Percentiles rank a stretch among this genome's conserved stretches.
phyloP scores from a whole-genome alignment of 2,888 invertebrate species.

The Apamea anceps region DNA sequence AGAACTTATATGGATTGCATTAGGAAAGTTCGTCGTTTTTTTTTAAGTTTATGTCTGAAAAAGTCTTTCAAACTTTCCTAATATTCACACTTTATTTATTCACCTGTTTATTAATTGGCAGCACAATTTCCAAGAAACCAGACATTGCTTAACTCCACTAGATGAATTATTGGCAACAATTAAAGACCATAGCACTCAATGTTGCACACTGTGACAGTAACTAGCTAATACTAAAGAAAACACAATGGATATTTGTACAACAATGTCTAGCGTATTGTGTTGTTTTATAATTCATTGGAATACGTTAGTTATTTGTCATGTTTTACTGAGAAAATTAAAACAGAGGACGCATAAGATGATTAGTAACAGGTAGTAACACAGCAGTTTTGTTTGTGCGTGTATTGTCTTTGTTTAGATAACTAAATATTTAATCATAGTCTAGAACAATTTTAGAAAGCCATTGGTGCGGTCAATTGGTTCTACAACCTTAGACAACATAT shows the following conservation, averaged over 20 bases:
- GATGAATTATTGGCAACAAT: neutral
- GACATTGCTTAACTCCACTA: slow-evolving; percentile 8
- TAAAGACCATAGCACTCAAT: slow-evolving; percentile 17
- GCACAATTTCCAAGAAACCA: neutral
- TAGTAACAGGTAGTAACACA: neutral
- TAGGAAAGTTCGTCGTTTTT: neutral
- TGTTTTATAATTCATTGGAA: slow-evolving; percentile 22
- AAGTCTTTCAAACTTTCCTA: too few relatives aligned
- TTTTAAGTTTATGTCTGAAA: too few relatives aligned
- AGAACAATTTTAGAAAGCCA: too few relatives aligned
- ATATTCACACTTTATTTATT: neutral
- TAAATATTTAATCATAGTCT: too few relatives aligned
- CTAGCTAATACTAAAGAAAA: slow-evolving; percentile 1
- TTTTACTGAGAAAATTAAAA: slow-evolving; percentile 34
- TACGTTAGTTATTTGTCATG: slow-evolving; percentile 32
- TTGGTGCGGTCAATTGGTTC: too few relatives aligned
- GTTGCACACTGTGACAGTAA: neutral
- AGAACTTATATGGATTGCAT: neutral
- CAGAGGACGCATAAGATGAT: slow-evolving; percentile 6
- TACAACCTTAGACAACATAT: too few relatives aligned
- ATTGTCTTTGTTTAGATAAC: neutral
- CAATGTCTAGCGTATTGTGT: slow-evolving; percentile 18
- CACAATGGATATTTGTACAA: slow-evolving; percentile 36
- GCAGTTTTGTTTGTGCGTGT: neutral
- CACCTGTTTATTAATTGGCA: slow-evolving; percentile 22